Percentiles rank a stretch among this genome's conserved stretches.
Evolutionary conservation across 2,888 invertebrate species (phyloP).

Genomic region (Acrocyrtus sp.): DNA sequence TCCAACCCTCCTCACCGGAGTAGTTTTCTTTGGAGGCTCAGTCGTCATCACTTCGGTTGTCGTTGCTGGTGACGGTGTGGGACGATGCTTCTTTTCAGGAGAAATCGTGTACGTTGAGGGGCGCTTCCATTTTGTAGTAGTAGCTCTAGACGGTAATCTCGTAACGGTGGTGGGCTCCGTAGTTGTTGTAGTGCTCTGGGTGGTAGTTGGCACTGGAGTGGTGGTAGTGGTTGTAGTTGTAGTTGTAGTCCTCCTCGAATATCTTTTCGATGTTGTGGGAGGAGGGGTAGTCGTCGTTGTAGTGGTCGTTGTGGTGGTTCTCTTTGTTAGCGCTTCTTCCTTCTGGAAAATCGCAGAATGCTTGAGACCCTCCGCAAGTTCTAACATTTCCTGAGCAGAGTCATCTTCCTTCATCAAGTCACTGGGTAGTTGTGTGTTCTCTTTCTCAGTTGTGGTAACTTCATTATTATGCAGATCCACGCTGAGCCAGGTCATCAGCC

Average conservation of each 20-base stretch:
- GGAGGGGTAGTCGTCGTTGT: constrained; percentile 20
- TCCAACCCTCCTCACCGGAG: constrained; percentile 61
- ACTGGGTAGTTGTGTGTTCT: constrained; percentile 9
- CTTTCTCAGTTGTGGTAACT: constrained; percentile 39
- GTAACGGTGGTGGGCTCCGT: constrained; percentile 54
- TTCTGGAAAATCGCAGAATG: constrained; percentile 19
- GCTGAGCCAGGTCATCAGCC: constrained; percentile 57
- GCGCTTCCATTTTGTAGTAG: constrained; percentile 56
- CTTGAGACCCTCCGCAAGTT: constrained; percentile 28
- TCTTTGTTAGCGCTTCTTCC: constrained; percentile 7
- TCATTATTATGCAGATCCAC: constrained; percentile 41
- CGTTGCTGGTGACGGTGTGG: constrained; percentile 67
- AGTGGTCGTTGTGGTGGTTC: constrained; percentile 33
- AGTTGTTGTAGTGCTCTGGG: constrained; percentile 46
- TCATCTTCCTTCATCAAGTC: constrained; percentile 32
- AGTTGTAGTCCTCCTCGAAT: constrained; percentile 44
- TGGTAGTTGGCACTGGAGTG: constrained; percentile 40
- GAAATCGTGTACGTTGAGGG: constrained; percentile 60
- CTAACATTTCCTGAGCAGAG: constrained; percentile 38
- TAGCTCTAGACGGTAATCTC: constrained; percentile 46
- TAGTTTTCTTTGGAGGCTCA: constrained; percentile 65
- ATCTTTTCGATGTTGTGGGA: constrained; percentile 42
- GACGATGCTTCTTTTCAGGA: constrained; percentile 52
- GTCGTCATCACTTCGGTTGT: constrained; percentile 65
- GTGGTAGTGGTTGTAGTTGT: constrained; percentile 40